These are phyloP conservation scores for Pachliopta kotzebuea DNA, from an alignment of 2,888 invertebrate genomes.

Conservation along the genomic window DNA sequence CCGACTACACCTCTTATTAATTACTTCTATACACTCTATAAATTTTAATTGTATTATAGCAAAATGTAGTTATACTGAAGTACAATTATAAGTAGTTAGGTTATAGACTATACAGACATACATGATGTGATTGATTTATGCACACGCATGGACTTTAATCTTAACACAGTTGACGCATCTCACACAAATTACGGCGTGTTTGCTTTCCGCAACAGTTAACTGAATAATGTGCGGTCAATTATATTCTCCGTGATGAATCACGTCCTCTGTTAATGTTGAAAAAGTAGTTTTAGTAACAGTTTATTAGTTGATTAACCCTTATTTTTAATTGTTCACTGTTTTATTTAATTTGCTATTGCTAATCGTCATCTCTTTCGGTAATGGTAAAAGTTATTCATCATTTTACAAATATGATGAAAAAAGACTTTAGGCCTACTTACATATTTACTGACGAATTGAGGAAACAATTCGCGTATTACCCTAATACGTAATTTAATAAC, in stretches of 20 bases:
- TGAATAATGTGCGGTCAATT: conserved; percentile 4
- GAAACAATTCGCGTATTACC: too few species aligned
- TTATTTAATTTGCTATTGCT: too few species aligned
- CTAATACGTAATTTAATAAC: too few species aligned
- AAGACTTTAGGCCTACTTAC: too few species aligned
- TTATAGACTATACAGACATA: neutral
- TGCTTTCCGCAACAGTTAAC: conserved; percentile 11
- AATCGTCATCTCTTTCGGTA: too few species aligned
- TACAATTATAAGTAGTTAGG: neutral
- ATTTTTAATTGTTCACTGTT: too few species aligned
- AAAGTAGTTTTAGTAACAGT: neutral
- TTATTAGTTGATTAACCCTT: too few species aligned
- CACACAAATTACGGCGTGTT: conserved; percentile 12
- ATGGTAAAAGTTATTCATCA: too few species aligned
- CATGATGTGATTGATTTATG: conserved; percentile 7
- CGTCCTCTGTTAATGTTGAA: neutral
- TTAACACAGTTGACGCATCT: conserved; percentile 9
- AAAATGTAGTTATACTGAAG: neutral
- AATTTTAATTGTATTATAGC: neutral
- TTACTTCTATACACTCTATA: too few species aligned
- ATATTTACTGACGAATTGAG: too few species aligned
- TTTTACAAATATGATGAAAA: too few species aligned
- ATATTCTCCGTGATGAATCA: conserved; percentile 1
- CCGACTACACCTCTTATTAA: too few species aligned
- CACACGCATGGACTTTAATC: conserved; percentile 6